Evolutionary conservation across 2,113 vertebrate genomes (phyloP), one percentile per base, ranked within the genome.

Genomic region (Clupea harengus): DNA sequence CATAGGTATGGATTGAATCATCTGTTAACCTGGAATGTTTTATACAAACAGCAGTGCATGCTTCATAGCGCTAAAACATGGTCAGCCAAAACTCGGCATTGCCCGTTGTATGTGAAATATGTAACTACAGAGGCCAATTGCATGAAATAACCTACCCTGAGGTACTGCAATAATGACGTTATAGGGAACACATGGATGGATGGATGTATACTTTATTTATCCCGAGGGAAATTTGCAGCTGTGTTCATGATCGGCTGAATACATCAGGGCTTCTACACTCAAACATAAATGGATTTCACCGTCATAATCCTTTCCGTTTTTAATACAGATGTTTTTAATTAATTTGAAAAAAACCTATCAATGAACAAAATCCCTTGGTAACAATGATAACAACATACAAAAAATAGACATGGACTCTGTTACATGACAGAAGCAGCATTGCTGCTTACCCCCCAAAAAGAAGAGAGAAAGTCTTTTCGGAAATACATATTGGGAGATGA

Each of bases 241-340:
- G 39, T 39, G 39, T 39, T 39, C 39, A 39, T 1, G 39, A 39
- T 39, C 39, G 39, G 2, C 39, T 39, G 39, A 39, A 39, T 39
- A 39, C 39, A 2, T 39, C 39, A 39, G 39, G 39, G 39, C 39
- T 39, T 39, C 39, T 39, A 39, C 9, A 47, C 46, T 47, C 22
- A 64, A 2, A 64, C 22, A 64, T n/a, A 89, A 92, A 93, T 93
- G 60, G 91, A 93, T 93, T 93, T 91, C 82, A 86, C 87, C 87
- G 91, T 92, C 91, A 90, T 92, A 92, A 93, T 87, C n/a, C 8
- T 72, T 9, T 17, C 13, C 13, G 15, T 78, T 78, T 32, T 39
- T 39, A 39, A 39, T 32, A 4, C 10, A 78, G 6, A 39, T 78
- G 25, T 11, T 78, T 28, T 78, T 17, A 78, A 32, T 72, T 72